Base-by-base conservation (phyloP, 2,888 invertebrate genomes). In the Acleris sparsana region DNA sequence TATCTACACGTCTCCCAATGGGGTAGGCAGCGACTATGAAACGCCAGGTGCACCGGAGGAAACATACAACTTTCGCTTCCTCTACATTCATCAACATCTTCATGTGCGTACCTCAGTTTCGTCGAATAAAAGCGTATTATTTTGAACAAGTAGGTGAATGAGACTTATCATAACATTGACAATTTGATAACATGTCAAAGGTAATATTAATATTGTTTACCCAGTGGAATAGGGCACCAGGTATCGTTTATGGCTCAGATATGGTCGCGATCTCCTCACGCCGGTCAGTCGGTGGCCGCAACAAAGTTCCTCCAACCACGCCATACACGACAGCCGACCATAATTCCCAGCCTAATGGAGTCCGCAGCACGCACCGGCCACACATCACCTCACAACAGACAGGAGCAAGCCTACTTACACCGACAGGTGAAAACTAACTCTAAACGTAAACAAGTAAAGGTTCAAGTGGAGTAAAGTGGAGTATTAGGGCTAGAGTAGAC, bases 301-400 rank as follows among this genome's bases (percentile, higher is more conserved):
- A 71, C 71, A 67, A 65, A 69, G 63, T 69, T 60, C 70, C 63
- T 59, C 58, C 46, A 62, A 72, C 78, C 84, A 84, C 80, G 76
- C 77, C 80, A 78, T 76, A 80, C 79, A 76, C 77, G 87, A 87
- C 86, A 84, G 82, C 72, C 71, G 71, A 76, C 83, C 84, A 88
- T 89, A 90, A 86, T 86, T 89, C 83, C 75, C 75, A 65, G 75
- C 70, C 78, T 89, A 89, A 89, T 89, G 87, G 88, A 89, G 86
- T 87, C 85, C 73, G 83, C 85, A 82, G 83, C 88, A 87, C 87
- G 88, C 87, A 84, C 82, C 75, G 72, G 80, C 82, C 75, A 87
- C 88, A 89, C 86, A 89, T 90, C 88, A 89, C 82, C 76, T 69
- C 64, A 73, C 72, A 78, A 87, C 79, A 79, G 86, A 80, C 83